Percentiles rank a stretch among this genome's conserved stretches.
Conservation (phyloP, 2,113 vertebrate species). For the Protobothrops mucrosquamatus region DNA sequence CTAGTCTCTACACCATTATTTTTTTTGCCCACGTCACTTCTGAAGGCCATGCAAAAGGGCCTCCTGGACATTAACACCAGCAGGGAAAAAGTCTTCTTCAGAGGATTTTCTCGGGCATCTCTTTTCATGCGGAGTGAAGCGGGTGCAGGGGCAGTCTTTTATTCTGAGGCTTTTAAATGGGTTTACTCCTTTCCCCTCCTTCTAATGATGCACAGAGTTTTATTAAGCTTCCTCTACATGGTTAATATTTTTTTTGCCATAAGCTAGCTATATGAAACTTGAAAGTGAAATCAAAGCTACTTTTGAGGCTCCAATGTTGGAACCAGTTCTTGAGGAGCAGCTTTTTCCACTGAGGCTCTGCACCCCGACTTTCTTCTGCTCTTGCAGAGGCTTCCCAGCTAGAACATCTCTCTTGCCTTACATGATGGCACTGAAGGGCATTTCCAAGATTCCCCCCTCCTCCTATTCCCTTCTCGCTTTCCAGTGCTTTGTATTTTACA, state of each 20-base stretch:
- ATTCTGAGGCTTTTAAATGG: background rate
- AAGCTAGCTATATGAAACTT: background rate
- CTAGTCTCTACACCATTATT: too few species aligned
- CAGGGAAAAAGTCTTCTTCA: background rate
- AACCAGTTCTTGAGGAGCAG: background rate
- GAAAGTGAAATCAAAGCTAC: background rate
- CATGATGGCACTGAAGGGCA: background rate
- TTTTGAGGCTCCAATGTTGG: background rate
- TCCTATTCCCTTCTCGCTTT: background rate
- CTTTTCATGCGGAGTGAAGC: background rate
- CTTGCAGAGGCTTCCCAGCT: background rate
- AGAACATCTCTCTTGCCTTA: background rate
- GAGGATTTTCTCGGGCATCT: background rate
- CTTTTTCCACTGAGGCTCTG: background rate
- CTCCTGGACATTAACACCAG: background rate
- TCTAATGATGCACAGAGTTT: background rate
- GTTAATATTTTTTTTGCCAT: background rate
- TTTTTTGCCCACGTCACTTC: background rate
- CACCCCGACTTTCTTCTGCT: background rate
- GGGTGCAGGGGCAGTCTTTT: background rate
- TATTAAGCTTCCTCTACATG: background rate
- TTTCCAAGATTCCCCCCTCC: background rate
- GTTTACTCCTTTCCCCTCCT: background rate
- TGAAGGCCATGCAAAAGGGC: background rate
- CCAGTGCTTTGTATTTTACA: background rate